Conservation (phyloP, 1,140 invertebrate species). For the Venturia canescens region DNA sequence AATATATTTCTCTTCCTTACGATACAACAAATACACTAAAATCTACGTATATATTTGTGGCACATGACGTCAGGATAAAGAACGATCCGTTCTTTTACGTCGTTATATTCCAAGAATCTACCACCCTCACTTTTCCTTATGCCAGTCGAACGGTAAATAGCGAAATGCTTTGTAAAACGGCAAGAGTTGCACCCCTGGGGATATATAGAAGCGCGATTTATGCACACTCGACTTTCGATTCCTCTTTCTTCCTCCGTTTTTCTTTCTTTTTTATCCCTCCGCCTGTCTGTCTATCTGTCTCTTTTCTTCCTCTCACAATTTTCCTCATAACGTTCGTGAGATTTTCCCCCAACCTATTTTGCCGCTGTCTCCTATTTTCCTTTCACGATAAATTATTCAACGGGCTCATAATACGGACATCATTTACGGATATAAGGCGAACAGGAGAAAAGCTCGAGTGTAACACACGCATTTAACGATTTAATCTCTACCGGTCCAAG, state of each 20-base stretch:
- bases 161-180: slow-evolving; percentile 33
- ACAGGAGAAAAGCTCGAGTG: not conserved
- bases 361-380: no score
- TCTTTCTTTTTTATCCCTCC: slow-evolving; percentile 23
- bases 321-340: no score
- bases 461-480: not conserved
- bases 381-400: no score
- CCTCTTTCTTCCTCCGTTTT: not conserved
- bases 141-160: slow-evolving; percentile 30
- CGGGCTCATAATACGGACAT: no score
- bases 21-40: not conserved
- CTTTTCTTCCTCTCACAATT: not conserved
- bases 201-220: slow-evolving; percentile 25
- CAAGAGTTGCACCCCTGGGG: slow-evolving; percentile 29
- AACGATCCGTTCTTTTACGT: slow-evolving; percentile 7
- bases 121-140: slow-evolving; percentile 55
- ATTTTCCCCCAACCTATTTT: no score
- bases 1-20: not conserved
- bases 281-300: not conserved
- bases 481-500: not conserved
- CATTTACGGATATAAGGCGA: no score
- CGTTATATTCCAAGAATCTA: slow-evolving; percentile 55
- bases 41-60: not conserved
- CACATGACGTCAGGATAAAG: not conserved
- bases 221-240: slow-evolving; percentile 9